Conservation (phyloP, 1,140 invertebrate genomes). For the Drosophila malerkotliana region DNA sequence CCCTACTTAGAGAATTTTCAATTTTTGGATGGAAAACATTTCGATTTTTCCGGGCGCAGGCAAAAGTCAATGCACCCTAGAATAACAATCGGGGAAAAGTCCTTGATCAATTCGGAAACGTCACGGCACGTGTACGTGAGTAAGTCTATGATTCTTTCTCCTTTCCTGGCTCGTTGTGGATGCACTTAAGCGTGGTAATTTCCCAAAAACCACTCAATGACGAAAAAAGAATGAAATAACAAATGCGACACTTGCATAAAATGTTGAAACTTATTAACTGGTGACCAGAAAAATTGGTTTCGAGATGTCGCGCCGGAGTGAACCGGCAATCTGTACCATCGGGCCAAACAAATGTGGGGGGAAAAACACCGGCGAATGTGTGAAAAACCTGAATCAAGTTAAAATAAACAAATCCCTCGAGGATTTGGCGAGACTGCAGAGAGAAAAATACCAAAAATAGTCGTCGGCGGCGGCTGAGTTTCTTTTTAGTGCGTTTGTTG, state of each 20-base stretch:
- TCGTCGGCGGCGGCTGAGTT: constrained; percentile 33
- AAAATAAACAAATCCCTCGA: constrained; percentile 59
- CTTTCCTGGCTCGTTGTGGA: constrained; percentile 3
- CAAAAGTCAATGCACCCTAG: constrained; percentile 73
- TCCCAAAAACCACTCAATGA: constrained; percentile 56
- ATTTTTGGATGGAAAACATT: constrained; percentile 5
- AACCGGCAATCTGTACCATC: constrained; percentile 15
- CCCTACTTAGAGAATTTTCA: constrained; percentile 54
- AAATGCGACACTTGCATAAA: constrained; percentile 73
- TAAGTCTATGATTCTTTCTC: constrained; percentile 32
- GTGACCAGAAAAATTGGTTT: constrained; percentile 52
- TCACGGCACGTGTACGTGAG: constrained; percentile 61
- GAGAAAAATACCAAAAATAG: constrained; percentile 65
- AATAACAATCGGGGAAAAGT: constrained; percentile 56
- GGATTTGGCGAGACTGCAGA: constrained; percentile 69
- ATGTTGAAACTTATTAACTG: constrained; percentile 81
- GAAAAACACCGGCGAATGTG: constrained; percentile 73
- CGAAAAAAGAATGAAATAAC: constrained; percentile 25
- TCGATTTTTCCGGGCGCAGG: constrained; percentile 33
- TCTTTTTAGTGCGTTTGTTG: constrained; percentile 22
- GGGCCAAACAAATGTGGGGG: constrained; percentile 7
- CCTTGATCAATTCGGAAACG: constrained; percentile 21
- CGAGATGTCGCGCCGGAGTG: constrained; percentile 31
- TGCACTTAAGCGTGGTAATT: constrained; percentile 72
- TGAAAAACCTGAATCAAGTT: constrained; percentile 69